These are phyloP conservation scores for Sarcophaga caerulescens DNA, from an alignment of 2,888 invertebrate genomes.

Conservation along the genomic window DNA sequence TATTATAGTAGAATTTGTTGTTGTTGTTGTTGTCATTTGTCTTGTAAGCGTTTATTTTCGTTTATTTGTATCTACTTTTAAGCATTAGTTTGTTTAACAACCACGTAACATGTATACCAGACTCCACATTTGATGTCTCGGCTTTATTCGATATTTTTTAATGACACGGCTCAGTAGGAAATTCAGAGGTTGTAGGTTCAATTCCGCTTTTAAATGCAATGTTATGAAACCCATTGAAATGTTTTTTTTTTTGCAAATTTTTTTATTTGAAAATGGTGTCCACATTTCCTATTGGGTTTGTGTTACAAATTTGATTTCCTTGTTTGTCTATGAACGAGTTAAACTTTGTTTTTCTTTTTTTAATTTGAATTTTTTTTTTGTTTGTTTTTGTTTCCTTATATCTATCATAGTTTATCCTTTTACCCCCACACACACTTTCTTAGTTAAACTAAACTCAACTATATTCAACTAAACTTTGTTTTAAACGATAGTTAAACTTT, in stretches of 20 bases:
- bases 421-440: conserved; percentile 8
- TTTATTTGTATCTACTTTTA: conserved; percentile 6
- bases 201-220: no score
- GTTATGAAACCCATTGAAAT: background rate
- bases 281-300: conserved; percentile 8
- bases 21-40: conserved; percentile 27
- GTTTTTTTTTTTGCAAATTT: background rate
- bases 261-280: background rate
- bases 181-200: background rate
- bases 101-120: conserved; percentile 42
- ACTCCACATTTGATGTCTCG: background rate
- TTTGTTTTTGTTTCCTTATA: background rate
- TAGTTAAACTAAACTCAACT: background rate
- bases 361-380: conserved; percentile 7
- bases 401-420: conserved; percentile 39
- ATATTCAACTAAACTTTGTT: conserved; percentile 33
- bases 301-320: background rate
- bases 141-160: background rate
- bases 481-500: conserved; percentile 40
- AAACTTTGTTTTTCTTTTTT: conserved; percentile 20
- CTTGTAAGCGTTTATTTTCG: conserved; percentile 16
- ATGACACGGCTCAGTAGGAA: background rate
- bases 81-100: conserved; percentile 42
- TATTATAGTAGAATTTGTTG: background rate
- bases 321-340: conserved; percentile 39